Evolutionary conservation across 1,140 invertebrate species (phyloP).

Genomic region (Notospermus geniculatus): DNA sequence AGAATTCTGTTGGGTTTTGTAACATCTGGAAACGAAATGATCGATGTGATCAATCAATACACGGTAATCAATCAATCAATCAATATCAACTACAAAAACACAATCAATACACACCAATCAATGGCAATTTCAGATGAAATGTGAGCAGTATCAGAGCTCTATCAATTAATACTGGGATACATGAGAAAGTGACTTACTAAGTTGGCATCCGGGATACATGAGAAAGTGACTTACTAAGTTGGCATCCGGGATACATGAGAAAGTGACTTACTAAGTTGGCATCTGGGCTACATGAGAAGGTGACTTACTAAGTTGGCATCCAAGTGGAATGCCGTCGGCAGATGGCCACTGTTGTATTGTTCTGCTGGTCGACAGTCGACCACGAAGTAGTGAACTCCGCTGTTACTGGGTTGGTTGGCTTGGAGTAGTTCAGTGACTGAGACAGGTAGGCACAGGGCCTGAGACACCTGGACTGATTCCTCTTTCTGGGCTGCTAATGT

Average conservation of each 20-base stretch:
- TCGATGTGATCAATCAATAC: background rate
- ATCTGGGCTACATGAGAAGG: background rate
- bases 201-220: too few relatives aligned
- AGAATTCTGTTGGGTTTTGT: slow-evolving; percentile 90
- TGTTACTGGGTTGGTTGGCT: slow-evolving; percentile 32
- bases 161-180: too few relatives aligned
- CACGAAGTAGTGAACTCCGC: slow-evolving; percentile 76
- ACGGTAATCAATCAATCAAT: too few relatives aligned
- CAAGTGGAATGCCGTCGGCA: slow-evolving; percentile 95
- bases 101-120: too few relatives aligned
- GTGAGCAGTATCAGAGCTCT: too few relatives aligned
- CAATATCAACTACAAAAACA: too few relatives aligned
- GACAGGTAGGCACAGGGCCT: slow-evolving; percentile 91
- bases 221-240: slow-evolving; percentile 79
- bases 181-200: too few relatives aligned
- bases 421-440: slow-evolving; percentile 64
- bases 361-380: slow-evolving; percentile 95
- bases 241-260: slow-evolving; percentile 96
- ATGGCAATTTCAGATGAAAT: too few relatives aligned
- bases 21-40: slow-evolving; percentile 68
- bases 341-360: slow-evolving; percentile 94
- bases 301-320: slow-evolving; percentile 84
- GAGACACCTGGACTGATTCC: slow-evolving; percentile 62
- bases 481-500: slow-evolving; percentile 35
- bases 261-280: too few relatives aligned